phyloP scores from a whole-genome alignment of 2,888 invertebrate genomes.

The Kuschelorhynchus macadamiae region DNA sequence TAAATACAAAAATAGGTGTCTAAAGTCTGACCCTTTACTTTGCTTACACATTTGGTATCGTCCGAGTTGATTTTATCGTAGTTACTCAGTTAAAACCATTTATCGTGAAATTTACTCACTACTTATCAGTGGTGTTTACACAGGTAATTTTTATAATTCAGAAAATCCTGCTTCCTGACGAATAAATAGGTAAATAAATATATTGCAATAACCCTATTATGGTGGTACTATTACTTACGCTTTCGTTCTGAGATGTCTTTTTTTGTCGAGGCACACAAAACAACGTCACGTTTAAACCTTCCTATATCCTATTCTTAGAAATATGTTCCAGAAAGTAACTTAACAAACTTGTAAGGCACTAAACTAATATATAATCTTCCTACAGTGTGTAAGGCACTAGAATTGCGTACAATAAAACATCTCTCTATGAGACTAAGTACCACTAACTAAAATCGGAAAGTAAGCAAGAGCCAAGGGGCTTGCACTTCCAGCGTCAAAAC shows the following conservation, averaged over 20 bases:
- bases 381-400: conserved; percentile 1
- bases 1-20: too few relatives aligned
- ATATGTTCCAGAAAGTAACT: conserved; percentile 13
- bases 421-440: background rate
- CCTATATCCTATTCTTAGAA: conserved; percentile 28
- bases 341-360: conserved; percentile 14
- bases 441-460: conserved; percentile 5
- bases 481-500: conserved; percentile 2
- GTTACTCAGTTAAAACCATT: too few relatives aligned
- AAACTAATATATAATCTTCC: background rate
- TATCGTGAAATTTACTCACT: too few relatives aligned
- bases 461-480: background rate
- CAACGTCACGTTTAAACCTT: conserved; percentile 70
- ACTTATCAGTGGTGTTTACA: too few relatives aligned
- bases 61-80: too few relatives aligned
- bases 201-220: too few relatives aligned
- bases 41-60: too few relatives aligned
- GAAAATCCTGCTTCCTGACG: too few relatives aligned
- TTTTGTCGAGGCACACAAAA: conserved; percentile 75
- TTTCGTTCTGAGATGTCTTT: conserved; percentile 73
- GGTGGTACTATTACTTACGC: conserved; percentile 68
- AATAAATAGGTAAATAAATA: too few relatives aligned
- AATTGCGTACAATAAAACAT: conserved; percentile 8
- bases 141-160: too few relatives aligned
- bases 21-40: too few relatives aligned